Percentiles rank a stretch among this genome's conserved stretches.
phyloP scores from a whole-genome alignment of 2,797 vertebrate genomes.

The Pipistrellus pygmaeus region DNA sequence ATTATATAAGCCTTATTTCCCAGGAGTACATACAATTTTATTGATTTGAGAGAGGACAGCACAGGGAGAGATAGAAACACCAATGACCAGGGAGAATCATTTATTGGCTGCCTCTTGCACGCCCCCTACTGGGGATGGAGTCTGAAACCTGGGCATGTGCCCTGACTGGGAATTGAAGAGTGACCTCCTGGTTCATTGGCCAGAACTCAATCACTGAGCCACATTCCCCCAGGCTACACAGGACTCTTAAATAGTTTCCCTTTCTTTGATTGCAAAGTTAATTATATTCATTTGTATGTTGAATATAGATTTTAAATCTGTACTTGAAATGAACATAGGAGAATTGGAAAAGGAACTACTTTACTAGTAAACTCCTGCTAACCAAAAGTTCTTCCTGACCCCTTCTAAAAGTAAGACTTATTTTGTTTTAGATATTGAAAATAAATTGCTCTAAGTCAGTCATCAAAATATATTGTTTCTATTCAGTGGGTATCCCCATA shows the following conservation, averaged over 20 bases:
- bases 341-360: slow-evolving; percentile 37
- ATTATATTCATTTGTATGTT: slow-evolving; percentile 72
- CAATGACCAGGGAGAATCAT: no score
- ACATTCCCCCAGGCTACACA: neutral
- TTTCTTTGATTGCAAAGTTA: slow-evolving; percentile 71
- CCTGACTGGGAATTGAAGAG: no score
- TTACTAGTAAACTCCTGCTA: slow-evolving; percentile 55
- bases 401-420: slow-evolving; percentile 41
- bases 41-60: no score
- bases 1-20: slow-evolving; percentile 22
- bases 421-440: slow-evolving; percentile 52
- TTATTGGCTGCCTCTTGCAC: no score
- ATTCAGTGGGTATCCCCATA: neutral
- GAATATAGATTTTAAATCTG: slow-evolving; percentile 70
- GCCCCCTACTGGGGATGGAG: no score
- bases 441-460: slow-evolving; percentile 46
- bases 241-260: slow-evolving; percentile 58
- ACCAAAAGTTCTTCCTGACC: neutral
- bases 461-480: slow-evolving; percentile 59
- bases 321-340: slow-evolving; percentile 60
- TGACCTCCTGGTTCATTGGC: no score
- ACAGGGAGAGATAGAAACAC: no score
- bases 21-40: slow-evolving; percentile 46
- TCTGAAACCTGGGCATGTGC: no score
- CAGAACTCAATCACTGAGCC: no score